A percentile compares a stretch with the other conserved stretches of the same genome.
These are phyloP conservation scores for Mirza zaza DNA, from an alignment of 2,113 vertebrate species.

Conservation along the genomic window DNA sequence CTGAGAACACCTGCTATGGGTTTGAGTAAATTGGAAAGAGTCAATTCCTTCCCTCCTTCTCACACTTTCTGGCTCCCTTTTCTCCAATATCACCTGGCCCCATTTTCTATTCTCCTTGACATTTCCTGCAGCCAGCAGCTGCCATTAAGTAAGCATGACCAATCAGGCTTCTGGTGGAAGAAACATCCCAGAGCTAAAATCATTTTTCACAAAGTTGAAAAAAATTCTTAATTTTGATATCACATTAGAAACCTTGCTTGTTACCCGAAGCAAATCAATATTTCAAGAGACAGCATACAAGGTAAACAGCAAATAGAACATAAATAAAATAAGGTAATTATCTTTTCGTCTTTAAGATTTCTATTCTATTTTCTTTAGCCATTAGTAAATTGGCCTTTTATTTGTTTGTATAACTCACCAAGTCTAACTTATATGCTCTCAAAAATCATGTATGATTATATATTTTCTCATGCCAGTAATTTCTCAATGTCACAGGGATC, in stretches of 20 bases:
- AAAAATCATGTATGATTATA: background rate
- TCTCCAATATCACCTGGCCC: background rate
- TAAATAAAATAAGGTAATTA: slow-evolving; percentile 29
- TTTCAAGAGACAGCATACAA: background rate
- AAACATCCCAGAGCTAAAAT: slow-evolving; percentile 36
- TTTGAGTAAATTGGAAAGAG: slow-evolving; percentile 29
- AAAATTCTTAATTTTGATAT: background rate
- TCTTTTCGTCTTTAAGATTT: slow-evolving; percentile 27
- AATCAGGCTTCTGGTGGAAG: slow-evolving; percentile 33
- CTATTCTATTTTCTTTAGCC: background rate
- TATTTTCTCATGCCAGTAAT: slow-evolving; percentile 29
- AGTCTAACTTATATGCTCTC: background rate
- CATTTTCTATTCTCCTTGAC: slow-evolving; percentile 22
- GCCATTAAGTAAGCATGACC: slow-evolving; percentile 21
- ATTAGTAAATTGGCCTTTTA: slow-evolving; percentile 35
- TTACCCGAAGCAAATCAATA: slow-evolving; percentile 33
- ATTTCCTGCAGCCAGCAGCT: slow-evolving; percentile 37
- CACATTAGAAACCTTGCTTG: slow-evolving; percentile 18
- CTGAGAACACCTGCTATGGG: background rate
- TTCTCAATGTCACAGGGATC: background rate
- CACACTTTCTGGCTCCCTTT: background rate
- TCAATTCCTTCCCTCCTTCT: background rate
- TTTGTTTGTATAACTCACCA: slow-evolving; percentile 21
- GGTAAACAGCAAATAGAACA: slow-evolving; percentile 28
- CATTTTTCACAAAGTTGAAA: background rate